Evolutionary conservation across 2,888 invertebrate genomes (phyloP), one percentile per base, ranked within the genome.

Genomic region (Glaucopsyche alexis): DNA sequence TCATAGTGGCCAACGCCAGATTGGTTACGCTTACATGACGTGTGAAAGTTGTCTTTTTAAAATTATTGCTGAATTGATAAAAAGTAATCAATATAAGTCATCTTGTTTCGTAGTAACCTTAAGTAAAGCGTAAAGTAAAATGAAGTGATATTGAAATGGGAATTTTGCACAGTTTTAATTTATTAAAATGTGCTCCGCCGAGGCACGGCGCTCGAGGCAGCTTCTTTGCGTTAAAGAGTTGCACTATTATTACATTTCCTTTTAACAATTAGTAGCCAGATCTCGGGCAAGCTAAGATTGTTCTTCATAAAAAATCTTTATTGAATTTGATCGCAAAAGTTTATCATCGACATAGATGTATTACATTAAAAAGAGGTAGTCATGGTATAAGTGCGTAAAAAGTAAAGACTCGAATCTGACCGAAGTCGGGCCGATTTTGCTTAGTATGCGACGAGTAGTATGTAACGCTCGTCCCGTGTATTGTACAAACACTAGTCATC

Each of bases 121-220:
- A 81, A 80, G 82, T 79, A 83, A 86, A 86, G 82, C 79, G 83
- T 86, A 86, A 86, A 83, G 82, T 81, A 85, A 88, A 88, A 89
- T 85, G 85, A 86, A 87, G 87, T 86, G 83, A 87, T 90, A 90
- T 91, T 87, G 88, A 82, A 90, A 89, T 84, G 86, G 82, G 89
- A 88, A 90, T 89, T 90, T 88, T 84, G 89, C 86, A 82, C 89
- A 89, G 89, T 91, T 92, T 90, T 91, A 91, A 92, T 92, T 91
- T 91, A 91, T 92, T 91, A 91, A 92, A 91, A 92, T 90, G 89
- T 84, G 85, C 86, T 86, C 82, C 83, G 84, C 74, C 79, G 83
- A 84, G 83, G 81, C 79, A 83, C 83, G 83, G 81, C 84, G 86
- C 86, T 81, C 84, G 81, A 81, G 84, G 85, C 86, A 83, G 84